Base-by-base conservation (phyloP, 2,888 invertebrate genomes). In the Malthinus seriepunctatus region DNA sequence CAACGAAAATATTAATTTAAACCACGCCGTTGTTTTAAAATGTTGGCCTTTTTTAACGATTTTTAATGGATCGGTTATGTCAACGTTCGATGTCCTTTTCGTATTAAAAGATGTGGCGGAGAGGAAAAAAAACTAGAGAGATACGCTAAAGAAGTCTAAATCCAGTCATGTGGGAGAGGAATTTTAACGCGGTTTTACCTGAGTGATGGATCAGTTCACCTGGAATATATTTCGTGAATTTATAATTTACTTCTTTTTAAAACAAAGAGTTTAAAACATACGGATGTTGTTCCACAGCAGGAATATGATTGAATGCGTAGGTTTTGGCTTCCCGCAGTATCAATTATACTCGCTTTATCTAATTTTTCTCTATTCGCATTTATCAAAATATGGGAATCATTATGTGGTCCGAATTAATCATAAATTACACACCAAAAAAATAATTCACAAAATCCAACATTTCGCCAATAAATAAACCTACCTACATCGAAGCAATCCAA, bases 201-300 rank as follows among this genome's bases (percentile, higher is more conserved):
- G 67, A 69, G 66, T 73, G 73, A 72, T 74, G 71, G 71, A 74
- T 73, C 63, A 64, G 67, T 69, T 67, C 65, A 65, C 63, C 65
- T 63, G 68, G 64, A 69, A 67, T 66, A 23, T 23, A 67, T 66
- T 67, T 64, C 64, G 68, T 69, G 68, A 67, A 68, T 69, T 23
- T 64, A 64, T 66, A 65, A 65, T 64, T 62, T 56, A 65, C 60
- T 58, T 58, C 23, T 23, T 62, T 32, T 51, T 71, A 71, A 71
- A 70, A 72, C 72, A 71, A 72, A 71, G 71, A 67, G 62, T 60
- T 66, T 66, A 60, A 64, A 63, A 60, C 23, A 5, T 63, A 65
- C 69, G 71, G 71, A 72, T 71, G 73, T 71, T 71, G 68, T 68
- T 63, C 63, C 71, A 62, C 74, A 73, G 73, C 73, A 68, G 73